These are phyloP conservation scores for Gephyroberyx darwinii DNA, from an alignment of 2,797 vertebrate species.

Conservation along the genomic window DNA sequence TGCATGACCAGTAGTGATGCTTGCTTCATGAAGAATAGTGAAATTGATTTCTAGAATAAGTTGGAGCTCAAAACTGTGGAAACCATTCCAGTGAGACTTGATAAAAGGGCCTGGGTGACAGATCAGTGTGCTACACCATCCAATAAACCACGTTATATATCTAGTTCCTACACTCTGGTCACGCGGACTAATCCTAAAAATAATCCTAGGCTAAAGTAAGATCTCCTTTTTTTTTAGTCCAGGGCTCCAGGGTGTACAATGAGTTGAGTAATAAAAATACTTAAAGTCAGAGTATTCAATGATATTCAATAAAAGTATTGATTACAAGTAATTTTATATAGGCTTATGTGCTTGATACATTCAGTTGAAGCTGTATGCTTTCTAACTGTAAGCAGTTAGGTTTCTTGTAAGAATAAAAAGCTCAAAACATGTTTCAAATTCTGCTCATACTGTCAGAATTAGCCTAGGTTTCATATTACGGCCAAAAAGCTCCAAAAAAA, in stretches of 20 bases:
- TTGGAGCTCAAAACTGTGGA: constrained; percentile 37
- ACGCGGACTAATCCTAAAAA: neutral
- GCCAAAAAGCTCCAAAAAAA: constrained; percentile 21
- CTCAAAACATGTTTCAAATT: constrained; percentile 7
- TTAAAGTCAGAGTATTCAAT: neutral
- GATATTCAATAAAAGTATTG: constrained; percentile 15
- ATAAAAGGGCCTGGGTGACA: constrained; percentile 3
- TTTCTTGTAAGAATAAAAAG: constrained; percentile 4
- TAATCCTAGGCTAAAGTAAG: constrained; percentile 19
- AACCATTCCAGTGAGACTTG: constrained; percentile 20
- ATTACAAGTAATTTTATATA: constrained; percentile 7
- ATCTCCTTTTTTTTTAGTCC: constrained; percentile 25
- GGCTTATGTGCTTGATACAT: constrained; percentile 14
- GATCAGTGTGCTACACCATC: constrained; percentile 2
- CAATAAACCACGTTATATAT: constrained; percentile 7
- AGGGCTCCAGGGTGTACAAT: constrained; percentile 11
- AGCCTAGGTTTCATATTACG: constrained; percentile 8
- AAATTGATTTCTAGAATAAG: constrained; percentile 53
- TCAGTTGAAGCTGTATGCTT: constrained; percentile 21
- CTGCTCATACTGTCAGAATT: constrained; percentile 8
- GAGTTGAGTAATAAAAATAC: constrained; percentile 23
- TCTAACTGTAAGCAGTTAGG: constrained; percentile 17
- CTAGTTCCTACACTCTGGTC: constrained; percentile 4
- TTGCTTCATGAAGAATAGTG: constrained; percentile 82
- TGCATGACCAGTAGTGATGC: constrained; percentile 96